Conservation (phyloP, 2,888 invertebrate species). For the Luffia ferchaultella region DNA sequence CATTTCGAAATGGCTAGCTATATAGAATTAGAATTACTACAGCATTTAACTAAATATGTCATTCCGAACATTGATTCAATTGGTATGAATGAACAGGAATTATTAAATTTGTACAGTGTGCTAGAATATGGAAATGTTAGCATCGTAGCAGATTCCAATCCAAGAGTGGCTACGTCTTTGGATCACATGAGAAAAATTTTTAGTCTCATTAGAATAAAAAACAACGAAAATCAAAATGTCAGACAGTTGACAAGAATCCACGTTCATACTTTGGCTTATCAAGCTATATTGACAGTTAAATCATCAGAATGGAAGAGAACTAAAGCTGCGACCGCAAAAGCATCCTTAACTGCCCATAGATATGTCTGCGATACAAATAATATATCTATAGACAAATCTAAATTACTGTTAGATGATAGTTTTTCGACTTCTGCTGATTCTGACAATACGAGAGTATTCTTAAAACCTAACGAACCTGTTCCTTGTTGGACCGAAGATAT, state of each 20-base stretch:
- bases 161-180: conserved; percentile 79
- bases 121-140: conserved; percentile 75
- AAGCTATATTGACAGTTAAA: conserved; percentile 78
- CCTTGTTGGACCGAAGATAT: conserved; percentile 81
- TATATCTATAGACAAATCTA: conserved; percentile 51
- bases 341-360: conserved; percentile 82
- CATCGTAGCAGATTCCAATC: conserved; percentile 79
- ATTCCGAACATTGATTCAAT: conserved; percentile 81
- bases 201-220: conserved; percentile 51
- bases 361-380: conserved; percentile 78
- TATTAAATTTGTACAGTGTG: conserved; percentile 78
- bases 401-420: conserved; percentile 82
- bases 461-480: conserved; percentile 77
- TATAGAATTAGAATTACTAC: conserved; percentile 73
- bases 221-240: conserved; percentile 35
- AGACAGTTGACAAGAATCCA: conserved; percentile 78
- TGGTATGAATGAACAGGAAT: conserved; percentile 90
- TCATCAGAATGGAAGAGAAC: conserved; percentile 79
- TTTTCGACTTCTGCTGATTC: conserved; percentile 75
- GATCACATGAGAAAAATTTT: conserved; percentile 83
- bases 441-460: conserved; percentile 64
- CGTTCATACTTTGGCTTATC: conserved; percentile 88
- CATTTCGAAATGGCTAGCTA: conserved; percentile 92
- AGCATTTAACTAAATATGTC: conserved; percentile 71
- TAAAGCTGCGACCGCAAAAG: conserved; percentile 82